These are phyloP conservation scores for Carposina sasakii DNA, from an alignment of 1,140 invertebrate genomes.

Conservation along the genomic window DNA sequence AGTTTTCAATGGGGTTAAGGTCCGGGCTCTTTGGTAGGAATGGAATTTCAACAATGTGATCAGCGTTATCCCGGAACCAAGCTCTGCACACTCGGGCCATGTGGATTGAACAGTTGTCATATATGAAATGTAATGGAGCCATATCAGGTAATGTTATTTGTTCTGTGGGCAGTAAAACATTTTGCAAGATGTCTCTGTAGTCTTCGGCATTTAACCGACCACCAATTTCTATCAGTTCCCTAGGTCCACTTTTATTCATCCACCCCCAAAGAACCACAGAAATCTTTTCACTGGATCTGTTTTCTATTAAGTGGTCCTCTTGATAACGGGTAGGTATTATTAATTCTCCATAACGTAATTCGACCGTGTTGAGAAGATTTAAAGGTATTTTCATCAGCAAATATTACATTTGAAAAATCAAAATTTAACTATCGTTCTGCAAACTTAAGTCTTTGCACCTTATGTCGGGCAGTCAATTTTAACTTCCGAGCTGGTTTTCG, in stretches of 20 bases:
- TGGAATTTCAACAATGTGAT: background rate
- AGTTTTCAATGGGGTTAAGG: background rate
- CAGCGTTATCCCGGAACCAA: background rate
- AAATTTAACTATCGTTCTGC: background rate
- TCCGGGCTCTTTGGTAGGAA: background rate
- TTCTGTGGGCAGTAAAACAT: conserved; percentile 6
- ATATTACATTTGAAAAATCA: conserved; percentile 1
- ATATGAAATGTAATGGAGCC: background rate
- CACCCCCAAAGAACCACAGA: conserved; percentile 14
- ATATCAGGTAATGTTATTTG: background rate
- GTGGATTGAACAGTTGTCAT: background rate
- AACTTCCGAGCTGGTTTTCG: background rate
- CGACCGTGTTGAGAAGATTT: background rate
- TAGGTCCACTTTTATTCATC: conserved; percentile 11
- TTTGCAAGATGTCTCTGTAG: conserved; percentile 4
- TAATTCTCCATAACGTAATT: conserved; percentile 10
- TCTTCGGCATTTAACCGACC: conserved; percentile 5
- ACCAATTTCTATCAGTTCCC: conserved; percentile 10
- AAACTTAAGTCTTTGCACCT: background rate
- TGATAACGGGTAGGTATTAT: conserved; percentile 13
- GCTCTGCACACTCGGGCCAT: background rate
- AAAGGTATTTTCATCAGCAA: conserved; percentile 9
- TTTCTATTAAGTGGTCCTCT: conserved; percentile 5
- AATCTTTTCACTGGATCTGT: conserved; percentile 11
- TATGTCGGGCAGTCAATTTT: background rate